Conservation (phyloP, 2,888 invertebrate genomes). For the Branchipolynoe longqiensis region DNA sequence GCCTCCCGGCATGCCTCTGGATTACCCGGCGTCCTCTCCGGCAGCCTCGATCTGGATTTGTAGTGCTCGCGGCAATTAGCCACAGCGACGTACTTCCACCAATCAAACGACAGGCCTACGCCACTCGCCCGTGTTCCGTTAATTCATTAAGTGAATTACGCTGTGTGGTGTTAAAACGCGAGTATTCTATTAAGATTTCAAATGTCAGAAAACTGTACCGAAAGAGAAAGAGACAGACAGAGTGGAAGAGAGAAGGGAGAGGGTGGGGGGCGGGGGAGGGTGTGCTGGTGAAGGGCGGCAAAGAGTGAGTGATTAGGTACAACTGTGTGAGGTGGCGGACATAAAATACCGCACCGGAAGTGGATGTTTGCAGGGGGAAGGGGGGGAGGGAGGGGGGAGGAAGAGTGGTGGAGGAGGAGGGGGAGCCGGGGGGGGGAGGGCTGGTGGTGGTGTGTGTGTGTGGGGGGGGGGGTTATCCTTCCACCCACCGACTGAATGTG, state of each 20-base stretch:
- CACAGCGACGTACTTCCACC: background rate
- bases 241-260: too few species aligned
- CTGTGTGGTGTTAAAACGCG: background rate
- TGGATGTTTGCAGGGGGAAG: too few species aligned
- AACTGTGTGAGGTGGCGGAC: background rate
- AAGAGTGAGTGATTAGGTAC: constrained; percentile 6
- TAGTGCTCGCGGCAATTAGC: constrained; percentile 21
- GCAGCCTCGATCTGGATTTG: constrained; percentile 10
- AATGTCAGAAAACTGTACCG: constrained; percentile 18
- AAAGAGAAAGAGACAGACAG: too few species aligned
- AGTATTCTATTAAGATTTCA: constrained; percentile 38
- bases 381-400: too few species aligned
- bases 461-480: too few species aligned
- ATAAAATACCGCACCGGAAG: too few species aligned
- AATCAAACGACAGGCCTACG: constrained; percentile 29
- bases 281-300: constrained; percentile 6
- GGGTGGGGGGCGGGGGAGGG: too few species aligned
- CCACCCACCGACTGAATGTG: background rate
- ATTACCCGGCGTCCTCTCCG: background rate
- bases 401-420: too few species aligned
- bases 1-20: background rate
- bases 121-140: constrained; percentile 6
- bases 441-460: too few species aligned
- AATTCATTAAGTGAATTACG: constrained; percentile 46
- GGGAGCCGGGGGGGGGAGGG: too few species aligned